phyloP scores from a whole-genome alignment of 2,113 vertebrate species.

The Odontophorus gujanensis region DNA sequence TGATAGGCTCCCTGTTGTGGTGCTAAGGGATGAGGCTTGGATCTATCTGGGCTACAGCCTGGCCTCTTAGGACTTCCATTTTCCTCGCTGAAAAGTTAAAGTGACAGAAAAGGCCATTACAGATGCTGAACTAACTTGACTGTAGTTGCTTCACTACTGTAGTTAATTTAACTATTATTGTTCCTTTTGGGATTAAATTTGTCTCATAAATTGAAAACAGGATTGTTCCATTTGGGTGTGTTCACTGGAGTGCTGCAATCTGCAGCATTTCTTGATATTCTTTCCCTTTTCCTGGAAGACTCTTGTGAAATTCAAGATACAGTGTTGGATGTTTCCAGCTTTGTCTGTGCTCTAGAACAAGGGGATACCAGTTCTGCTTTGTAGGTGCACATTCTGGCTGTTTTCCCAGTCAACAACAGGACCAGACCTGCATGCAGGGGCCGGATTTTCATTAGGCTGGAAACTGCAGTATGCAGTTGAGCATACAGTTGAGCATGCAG shows the following conservation, averaged over 20 bases:
- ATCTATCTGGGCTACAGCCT: slow-evolving; percentile 23
- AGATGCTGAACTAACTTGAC: background rate
- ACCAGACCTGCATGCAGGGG: background rate
- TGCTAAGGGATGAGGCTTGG: slow-evolving; percentile 17
- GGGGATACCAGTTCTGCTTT: background rate
- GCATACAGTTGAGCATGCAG: no score
- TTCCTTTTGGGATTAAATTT: background rate
- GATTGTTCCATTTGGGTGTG: background rate
- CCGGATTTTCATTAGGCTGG: background rate
- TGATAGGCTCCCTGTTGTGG: slow-evolving; percentile 47
- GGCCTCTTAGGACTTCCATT: slow-evolving; percentile 6
- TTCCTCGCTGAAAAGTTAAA: background rate
- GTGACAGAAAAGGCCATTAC: background rate
- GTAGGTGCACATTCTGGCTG: background rate
- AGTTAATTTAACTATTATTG: background rate
- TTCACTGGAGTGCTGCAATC: background rate
- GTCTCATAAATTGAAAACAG: background rate
- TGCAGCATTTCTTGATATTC: background rate
- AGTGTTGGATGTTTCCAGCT: background rate
- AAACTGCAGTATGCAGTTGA: background rate
- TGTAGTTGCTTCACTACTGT: background rate
- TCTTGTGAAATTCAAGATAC: background rate
- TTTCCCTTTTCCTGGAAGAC: background rate
- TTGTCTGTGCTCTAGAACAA: background rate
- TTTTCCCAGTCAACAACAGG: background rate